These are phyloP conservation scores for Pitta sordida DNA, from an alignment of 2,113 vertebrate genomes.

Conservation along the genomic window DNA sequence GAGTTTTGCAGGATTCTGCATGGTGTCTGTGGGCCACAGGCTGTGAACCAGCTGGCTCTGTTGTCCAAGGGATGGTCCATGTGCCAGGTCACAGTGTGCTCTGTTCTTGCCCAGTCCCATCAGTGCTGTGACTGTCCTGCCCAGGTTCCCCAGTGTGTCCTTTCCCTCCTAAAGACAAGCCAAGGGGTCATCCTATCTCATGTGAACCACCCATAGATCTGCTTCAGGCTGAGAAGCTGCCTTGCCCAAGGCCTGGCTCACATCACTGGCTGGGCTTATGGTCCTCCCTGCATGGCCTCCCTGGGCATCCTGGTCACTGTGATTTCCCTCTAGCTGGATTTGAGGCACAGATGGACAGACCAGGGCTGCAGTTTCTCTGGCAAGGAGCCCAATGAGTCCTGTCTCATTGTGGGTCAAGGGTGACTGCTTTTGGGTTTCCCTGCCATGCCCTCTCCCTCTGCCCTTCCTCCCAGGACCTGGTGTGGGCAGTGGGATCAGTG, in stretches of 20 bases:
- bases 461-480: background rate
- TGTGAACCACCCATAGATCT: background rate
- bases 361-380: background rate
- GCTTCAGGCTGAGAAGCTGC: background rate
- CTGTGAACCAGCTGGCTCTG: background rate
- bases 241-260: background rate
- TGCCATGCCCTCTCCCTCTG: background rate
- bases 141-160: background rate
- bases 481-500: background rate
- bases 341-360: background rate
- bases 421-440: background rate
- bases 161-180: background rate
- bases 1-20: background rate
- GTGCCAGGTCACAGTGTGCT: background rate
- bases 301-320: background rate
- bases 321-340: background rate
- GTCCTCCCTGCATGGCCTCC: background rate
- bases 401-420: background rate
- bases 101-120: accelerated
- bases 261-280: background rate
- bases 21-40: background rate
- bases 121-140: background rate
- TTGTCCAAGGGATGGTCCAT: background rate
- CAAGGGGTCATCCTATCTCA: background rate
- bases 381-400: background rate